Percentiles rank a stretch among this genome's conserved stretches.
Evolutionary conservation across 2,888 invertebrate species (phyloP).

Genomic region (Lochmaea crataegi): DNA sequence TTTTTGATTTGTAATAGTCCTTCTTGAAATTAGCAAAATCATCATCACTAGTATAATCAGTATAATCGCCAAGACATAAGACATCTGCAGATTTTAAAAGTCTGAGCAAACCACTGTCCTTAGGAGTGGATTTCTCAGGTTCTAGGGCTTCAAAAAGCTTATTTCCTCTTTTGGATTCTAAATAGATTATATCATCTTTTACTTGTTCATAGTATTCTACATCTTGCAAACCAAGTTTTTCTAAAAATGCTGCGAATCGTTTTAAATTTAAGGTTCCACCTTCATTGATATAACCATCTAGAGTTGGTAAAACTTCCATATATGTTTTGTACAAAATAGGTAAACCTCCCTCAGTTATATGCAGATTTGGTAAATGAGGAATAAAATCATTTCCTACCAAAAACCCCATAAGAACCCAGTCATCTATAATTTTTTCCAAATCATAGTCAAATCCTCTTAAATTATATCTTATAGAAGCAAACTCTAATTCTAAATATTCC

Average conservation of each 20-base stretch:
- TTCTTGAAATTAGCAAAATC: constrained; percentile 83
- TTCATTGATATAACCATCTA: constrained; percentile 97
- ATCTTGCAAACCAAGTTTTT: constrained; percentile 79
- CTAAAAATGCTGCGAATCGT: constrained; percentile 88
- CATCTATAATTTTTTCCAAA: constrained; percentile 93
- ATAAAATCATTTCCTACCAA: constrained; percentile 98
- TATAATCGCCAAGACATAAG: constrained; percentile 46
- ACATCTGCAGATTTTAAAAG: constrained; percentile 74
- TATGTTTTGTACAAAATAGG: constrained; percentile 89
- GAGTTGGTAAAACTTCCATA: constrained; percentile 84
- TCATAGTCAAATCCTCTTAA: constrained; percentile 79
- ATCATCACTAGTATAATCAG: constrained; percentile 68
- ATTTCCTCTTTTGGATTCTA: constrained; percentile 82
- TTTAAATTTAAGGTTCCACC: constrained; percentile 83
- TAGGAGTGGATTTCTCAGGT: constrained; percentile 61
- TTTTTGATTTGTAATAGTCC: constrained; percentile 91
- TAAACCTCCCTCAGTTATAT: constrained; percentile 91
- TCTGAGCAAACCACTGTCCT: constrained; percentile 69
- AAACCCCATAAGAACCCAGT: constrained; percentile 97
- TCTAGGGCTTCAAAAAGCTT: constrained; percentile 61
- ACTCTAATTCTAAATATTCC: constrained; percentile 94
- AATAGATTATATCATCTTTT: constrained; percentile 85
- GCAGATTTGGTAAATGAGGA: constrained; percentile 93
- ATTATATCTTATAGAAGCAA: constrained; percentile 75
- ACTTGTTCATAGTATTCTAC: constrained; percentile 80